Evolutionary conservation across 2,113 vertebrate species (phyloP).

Genomic region (Crotalus helleri): DNA sequence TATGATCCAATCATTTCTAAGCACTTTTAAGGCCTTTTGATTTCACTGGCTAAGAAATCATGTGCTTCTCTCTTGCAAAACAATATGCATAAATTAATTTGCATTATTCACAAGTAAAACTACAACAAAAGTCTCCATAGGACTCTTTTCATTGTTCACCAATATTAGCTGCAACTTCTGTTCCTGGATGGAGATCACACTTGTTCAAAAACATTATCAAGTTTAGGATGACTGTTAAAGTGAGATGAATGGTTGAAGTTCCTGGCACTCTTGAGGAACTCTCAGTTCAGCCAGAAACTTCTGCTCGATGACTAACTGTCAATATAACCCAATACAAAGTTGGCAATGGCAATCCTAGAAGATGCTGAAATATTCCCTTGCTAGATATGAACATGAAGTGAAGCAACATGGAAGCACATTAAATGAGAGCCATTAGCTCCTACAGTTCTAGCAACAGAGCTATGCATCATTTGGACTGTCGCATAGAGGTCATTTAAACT

Average conservation of each 20-base stretch:
- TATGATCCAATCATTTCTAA: neutral
- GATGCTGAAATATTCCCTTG: neutral
- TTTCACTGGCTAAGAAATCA: neutral
- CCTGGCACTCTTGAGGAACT: neutral
- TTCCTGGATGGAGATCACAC: neutral
- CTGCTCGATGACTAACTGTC: neutral
- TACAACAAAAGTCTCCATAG: conserved; percentile 35
- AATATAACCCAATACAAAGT: neutral
- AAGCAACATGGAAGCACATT: conserved; percentile 11
- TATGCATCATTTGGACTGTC: neutral
- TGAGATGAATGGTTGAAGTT: neutral
- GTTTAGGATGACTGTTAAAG: neutral
- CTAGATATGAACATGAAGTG: conserved; percentile 10
- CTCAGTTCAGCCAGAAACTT: neutral
- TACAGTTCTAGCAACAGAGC: conserved; percentile 28
- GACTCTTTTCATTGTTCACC: conserved; percentile 39
- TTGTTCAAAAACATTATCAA: neutral
- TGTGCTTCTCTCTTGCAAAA: neutral
- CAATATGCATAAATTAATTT: neutral
- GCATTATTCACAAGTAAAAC: neutral
- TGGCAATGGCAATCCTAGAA: no score
- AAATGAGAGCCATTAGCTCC: neutral
- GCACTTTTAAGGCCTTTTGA: conserved; percentile 10
- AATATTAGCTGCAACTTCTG: neutral
- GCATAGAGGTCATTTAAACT: neutral